Conservation (phyloP, 2,888 invertebrate species). For the Andrena camellia region DNA sequence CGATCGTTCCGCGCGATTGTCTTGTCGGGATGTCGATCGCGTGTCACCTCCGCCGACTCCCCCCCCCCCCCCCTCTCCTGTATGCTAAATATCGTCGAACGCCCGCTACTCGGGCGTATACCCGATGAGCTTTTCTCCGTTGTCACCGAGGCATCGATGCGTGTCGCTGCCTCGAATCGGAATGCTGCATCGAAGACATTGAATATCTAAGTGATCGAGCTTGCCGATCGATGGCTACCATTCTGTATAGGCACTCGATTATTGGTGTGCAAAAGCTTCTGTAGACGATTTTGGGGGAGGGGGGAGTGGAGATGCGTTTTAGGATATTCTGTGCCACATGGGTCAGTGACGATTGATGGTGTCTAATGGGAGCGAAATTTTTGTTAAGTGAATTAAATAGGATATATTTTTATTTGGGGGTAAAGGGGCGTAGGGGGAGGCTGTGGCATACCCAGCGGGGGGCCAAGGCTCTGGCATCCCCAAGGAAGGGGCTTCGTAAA, state of each 20-base stretch:
- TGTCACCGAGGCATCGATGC: slow-evolving; percentile 42
- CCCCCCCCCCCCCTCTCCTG: slow-evolving; percentile 15
- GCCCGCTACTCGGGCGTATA: neutral
- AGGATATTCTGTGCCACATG: too few relatives aligned
- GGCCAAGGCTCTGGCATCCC: too few relatives aligned
- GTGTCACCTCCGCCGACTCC: slow-evolving; percentile 46
- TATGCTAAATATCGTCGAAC: slow-evolving; percentile 43
- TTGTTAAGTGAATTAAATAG: too few relatives aligned
- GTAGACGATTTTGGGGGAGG: too few relatives aligned
- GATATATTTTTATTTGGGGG: too few relatives aligned
- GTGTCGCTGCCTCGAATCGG: slow-evolving; percentile 29
- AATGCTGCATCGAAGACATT: slow-evolving; percentile 17
- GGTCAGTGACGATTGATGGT: too few relatives aligned
- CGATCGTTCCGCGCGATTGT: slow-evolving; percentile 61
- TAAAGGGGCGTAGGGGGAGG: too few relatives aligned
- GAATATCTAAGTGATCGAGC: neutral
- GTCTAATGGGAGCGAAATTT: too few relatives aligned
- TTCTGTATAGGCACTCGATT: neutral
- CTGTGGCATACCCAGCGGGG: too few relatives aligned
- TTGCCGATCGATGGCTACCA: neutral
- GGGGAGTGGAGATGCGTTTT: too few relatives aligned
- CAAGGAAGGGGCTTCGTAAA: too few relatives aligned
- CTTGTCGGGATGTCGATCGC: slow-evolving; percentile 68
- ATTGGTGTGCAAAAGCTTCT: neutral
- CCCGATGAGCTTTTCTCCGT: slow-evolving; percentile 23